These are phyloP conservation scores for Drosophila yakuba DNA, from an alignment of 1,140 invertebrate genomes.

Conservation along the genomic window DNA sequence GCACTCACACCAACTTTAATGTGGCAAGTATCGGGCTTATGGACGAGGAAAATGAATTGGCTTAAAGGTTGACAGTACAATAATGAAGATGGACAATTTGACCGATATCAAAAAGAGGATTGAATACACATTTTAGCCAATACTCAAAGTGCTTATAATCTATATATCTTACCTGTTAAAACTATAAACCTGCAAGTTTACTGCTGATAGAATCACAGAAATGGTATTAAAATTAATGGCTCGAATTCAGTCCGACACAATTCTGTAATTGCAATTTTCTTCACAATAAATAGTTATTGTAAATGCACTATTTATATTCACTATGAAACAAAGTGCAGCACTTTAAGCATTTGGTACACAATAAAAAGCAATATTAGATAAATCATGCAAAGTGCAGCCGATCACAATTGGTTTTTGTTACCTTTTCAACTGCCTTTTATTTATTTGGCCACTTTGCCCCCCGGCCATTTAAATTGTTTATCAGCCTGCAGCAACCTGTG, in stretches of 20 bases:
- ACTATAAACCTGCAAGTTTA: no score
- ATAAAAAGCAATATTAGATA: constrained; percentile 21
- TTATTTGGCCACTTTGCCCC: constrained; percentile 22
- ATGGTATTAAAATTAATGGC: background rate
- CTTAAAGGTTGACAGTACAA: background rate
- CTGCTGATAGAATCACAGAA: background rate
- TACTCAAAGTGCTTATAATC: no score
- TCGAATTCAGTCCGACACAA: background rate
- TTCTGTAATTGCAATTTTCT: background rate
- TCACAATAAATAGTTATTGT: background rate
- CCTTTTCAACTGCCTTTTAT: constrained; percentile 15
- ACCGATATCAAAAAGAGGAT: no score
- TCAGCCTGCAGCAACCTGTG: constrained; percentile 20
- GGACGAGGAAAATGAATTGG: background rate
- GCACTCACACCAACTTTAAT: background rate
- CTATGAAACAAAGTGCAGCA: constrained; percentile 13
- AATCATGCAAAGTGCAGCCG: constrained; percentile 13
- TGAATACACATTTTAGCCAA: no score
- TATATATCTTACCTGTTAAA: no score
- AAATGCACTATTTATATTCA: background rate
- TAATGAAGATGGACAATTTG: no score
- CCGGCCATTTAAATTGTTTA: constrained; percentile 50
- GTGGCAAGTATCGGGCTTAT: background rate
- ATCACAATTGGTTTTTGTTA: constrained; percentile 7
- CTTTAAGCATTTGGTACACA: constrained; percentile 15